Evolutionary conservation across 2,797 vertebrate species (phyloP), one percentile per base, ranked within the genome.

Genomic region (Argyrosomus regius): DNA sequence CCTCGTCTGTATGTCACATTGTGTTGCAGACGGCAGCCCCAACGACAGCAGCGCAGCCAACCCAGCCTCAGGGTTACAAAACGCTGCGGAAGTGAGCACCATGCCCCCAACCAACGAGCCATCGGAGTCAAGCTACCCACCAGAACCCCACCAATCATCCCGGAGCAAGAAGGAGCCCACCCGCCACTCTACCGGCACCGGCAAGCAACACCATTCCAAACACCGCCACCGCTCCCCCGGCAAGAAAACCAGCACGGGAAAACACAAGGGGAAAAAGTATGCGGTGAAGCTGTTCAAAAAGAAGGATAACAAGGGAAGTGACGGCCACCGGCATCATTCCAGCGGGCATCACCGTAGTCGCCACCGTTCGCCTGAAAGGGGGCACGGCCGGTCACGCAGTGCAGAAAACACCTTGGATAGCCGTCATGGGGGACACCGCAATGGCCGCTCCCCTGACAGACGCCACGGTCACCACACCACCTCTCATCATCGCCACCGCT

Each of bases 11-110:
- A 87, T 93, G 84, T 92, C 82, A 66, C 78, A 73, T 12, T 93
- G 49, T 97, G 77, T 97, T 96, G 84, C 97, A 99, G 98, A 96
- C 96, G 92, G 92, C 96, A 91, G 92, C 96, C 91, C 92, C 95
- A 95, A 96, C 96, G 88, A 96, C 96, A 90, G 91, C 96, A 94
- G 94, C 96, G 80, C 96, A 95, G 95, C 92, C 96, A 93, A 95
- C 94, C 88, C 96, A 96, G 76, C 96, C 96, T 53, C 96, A 96
- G 93, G 97, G 95, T 93, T 98, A 96, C 98, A 97, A 97, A 97
- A 96, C 95, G 87, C 97, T 97, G 94, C 97, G 97, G 96, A 98
- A 99, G 94, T 99, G 96, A 98, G 94, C 92, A 54, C 90, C 39
- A 61, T 77, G 81, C 94, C 94, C 82, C 85, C 87, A 1, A 63